These are phyloP conservation scores for Chaunax sp. DNA, from an alignment of 2,797 vertebrate genomes.

Conservation along the genomic window DNA sequence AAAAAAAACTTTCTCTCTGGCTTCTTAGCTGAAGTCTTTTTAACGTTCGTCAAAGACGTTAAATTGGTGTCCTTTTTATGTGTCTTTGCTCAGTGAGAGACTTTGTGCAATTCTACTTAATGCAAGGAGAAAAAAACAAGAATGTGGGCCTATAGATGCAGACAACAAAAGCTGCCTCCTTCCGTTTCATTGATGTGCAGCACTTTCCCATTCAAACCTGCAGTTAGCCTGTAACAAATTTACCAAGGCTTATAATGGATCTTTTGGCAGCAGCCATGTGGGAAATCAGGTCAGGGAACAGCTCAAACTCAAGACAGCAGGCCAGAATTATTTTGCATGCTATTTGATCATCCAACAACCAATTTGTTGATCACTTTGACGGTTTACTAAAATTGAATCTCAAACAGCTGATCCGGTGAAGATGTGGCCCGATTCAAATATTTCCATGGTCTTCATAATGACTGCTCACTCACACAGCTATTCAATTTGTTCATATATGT, in stretches of 20 bases:
- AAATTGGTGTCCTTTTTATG: too few relatives aligned
- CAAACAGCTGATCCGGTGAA: background rate
- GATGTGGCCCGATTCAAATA: background rate
- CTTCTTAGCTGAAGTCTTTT: too few relatives aligned
- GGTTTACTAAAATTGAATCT: background rate
- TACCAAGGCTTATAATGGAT: constrained; percentile 7
- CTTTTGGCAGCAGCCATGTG: constrained; percentile 15
- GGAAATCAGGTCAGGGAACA: constrained; percentile 7
- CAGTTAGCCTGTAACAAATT: constrained; percentile 9
- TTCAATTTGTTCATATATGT: constrained; percentile 11
- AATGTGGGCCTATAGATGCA: background rate
- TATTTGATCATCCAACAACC: background rate
- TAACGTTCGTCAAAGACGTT: too few relatives aligned
- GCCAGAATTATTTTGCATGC: background rate
- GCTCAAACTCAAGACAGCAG: too few relatives aligned
- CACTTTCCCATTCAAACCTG: background rate
- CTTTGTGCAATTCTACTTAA: too few relatives aligned
- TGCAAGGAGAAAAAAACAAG: too few relatives aligned
- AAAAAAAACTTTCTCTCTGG: too few relatives aligned
- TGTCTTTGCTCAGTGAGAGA: too few relatives aligned
- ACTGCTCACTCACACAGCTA: background rate
- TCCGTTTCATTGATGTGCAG: background rate
- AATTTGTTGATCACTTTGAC: background rate
- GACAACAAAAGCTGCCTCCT: background rate
- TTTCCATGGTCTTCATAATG: constrained; percentile 13